Evolutionary conservation across 1,140 invertebrate species (phyloP), one percentile per base, ranked within the genome.

Genomic region (Drosophila watanabei): DNA sequence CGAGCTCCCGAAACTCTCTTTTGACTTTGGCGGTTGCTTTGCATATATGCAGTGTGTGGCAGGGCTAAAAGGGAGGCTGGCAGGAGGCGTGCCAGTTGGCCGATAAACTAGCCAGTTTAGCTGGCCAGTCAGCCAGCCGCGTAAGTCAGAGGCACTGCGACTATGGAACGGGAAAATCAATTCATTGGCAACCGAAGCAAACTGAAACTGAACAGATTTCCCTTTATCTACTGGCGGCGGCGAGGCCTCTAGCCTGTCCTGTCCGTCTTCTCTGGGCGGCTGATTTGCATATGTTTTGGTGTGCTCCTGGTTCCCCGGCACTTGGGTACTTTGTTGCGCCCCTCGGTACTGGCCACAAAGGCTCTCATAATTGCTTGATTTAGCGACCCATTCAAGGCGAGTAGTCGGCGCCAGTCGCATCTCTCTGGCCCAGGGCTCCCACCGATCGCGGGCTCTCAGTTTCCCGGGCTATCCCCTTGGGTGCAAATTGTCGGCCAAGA

Each of bases 341-440:
- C 10, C 24, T 24, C 24, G 35, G 5, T 52, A 14, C 32, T 37
- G 64, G 68, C 83, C 77, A 90, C 87, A 90, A 90, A 90, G 88
- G 83, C 83, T 51, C 83, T 90, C 87, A 90, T 90, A 90, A 90
- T 90, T 90, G 87, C 87, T 88, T 90, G 87, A 91, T 90, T 90
- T 90, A 90, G 88, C 83, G 71, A 64, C 64, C 87, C 88, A 90
- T 90, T 90, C 87, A 90, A 49, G 63, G 30, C 65, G 76, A 51
- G 54, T 41, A 61, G 60, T 69, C 77, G 84, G 84, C 84, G 84
- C 84, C 84, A 88, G 59, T 62, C 61, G 54, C 66, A 76, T 79
- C 84, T 79, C 84, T 57, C 35, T 56, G 54, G 52, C 18, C 32
- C 18, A 56, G 13, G 37, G 52, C 52, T 16, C 13, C 32, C 41